Evolutionary conservation across 2,888 invertebrate species (phyloP), one percentile per base, ranked within the genome.

Genomic region (Papilio elwesi): DNA sequence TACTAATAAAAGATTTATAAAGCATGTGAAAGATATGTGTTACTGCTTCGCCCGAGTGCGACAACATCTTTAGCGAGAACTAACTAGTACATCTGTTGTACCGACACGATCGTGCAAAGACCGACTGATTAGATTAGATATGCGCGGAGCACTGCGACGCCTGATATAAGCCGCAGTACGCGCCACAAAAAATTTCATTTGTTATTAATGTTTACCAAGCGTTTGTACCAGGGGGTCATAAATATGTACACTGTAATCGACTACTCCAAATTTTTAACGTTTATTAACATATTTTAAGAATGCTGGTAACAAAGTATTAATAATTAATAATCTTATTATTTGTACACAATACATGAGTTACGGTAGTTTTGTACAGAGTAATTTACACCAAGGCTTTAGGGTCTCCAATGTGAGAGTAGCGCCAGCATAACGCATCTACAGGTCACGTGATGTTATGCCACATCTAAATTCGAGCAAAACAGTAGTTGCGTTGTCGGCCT

Each of bases 101-200:
- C 38, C 69, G 47, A 15, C n/a, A 36, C 55, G 52, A 68, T 16
- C 66, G 53, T 47, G 62, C 62, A 69, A 74, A 78, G 80, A 78
- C 77, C 74, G 74, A 74, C 70, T 70, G 83, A 85, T 83, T 82
- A 86, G 86, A 86, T 85, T 80, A 81, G 83, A 82, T 83, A 82
- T 75, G 75, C 72, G 77, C 70, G 59, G 76, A 65, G 57, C 67
- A 36, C 36, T 57, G 65, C 73, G 38, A 65, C 26, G 51, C 11
- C 51, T 59, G 57, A 69, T 73, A 59, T 53, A 53, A 48, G 36
- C 10, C 52, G 53, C 47, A 51, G 55, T 26, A n/a, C 13, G 59
- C 10, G 7, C 57, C 48, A 68, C 68, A 55, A 68, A 66, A 52
- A 66, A 59, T 59, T 59, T 43, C 59, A 59, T 66, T 66, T 66